phyloP scores from a whole-genome alignment of 64 coral and sea anemone species.

The Actinia equina region DNA sequence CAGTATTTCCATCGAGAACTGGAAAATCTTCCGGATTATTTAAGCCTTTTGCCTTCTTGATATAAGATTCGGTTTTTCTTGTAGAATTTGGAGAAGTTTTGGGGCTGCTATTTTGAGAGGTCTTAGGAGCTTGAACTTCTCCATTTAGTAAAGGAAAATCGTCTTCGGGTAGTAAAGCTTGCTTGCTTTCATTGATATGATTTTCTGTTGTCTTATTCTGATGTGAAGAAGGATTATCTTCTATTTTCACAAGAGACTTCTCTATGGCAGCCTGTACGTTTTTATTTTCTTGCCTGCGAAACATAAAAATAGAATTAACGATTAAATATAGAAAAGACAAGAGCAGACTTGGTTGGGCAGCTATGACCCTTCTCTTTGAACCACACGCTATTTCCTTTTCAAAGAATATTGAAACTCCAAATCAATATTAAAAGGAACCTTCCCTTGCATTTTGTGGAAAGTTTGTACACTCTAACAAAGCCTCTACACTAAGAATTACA shows the following conservation, averaged over 20 bases:
- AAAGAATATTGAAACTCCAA: too few species aligned
- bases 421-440: too few species aligned
- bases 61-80: not conserved
- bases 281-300: conserved; percentile 19
- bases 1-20: not conserved
- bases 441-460: too few species aligned
- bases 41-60: not conserved
- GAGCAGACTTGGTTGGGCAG: too few species aligned
- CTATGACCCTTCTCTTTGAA: too few species aligned
- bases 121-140: not conserved
- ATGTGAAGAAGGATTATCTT: not conserved
- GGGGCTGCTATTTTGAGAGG: not conserved
- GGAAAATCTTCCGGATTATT: not conserved
- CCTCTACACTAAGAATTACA: too few species aligned
- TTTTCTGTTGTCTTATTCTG: not conserved
- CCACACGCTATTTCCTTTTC: too few species aligned
- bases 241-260: not conserved
- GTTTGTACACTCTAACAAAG: too few species aligned
- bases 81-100: not conserved
- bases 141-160: conserved; percentile 15
- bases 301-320: too few species aligned
- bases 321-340: too few species aligned
- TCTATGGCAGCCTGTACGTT: conserved; percentile 27
- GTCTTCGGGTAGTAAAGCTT: not conserved
- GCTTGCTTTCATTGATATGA: not conserved